Evolutionary conservation across 2,797 vertebrate species (phyloP), one percentile per base, ranked within the genome.

Genomic region (Saxicola maurus): DNA sequence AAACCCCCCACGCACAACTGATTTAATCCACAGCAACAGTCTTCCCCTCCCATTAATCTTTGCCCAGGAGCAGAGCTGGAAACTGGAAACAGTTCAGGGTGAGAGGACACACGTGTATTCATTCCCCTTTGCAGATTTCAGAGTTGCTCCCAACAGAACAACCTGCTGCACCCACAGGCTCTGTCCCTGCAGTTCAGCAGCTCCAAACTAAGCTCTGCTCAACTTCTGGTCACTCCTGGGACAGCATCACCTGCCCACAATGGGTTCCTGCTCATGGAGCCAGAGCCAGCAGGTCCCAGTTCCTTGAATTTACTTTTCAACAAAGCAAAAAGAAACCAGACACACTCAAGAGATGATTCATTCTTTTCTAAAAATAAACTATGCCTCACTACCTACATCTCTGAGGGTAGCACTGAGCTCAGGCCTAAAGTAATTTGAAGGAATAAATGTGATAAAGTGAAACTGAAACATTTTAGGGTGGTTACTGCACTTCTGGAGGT

Each of bases 181-280:
- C 30, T 17, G 45, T 6, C 16, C 12, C 8, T 8, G 60, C 2
- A 31, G 42, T 1, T 69, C 20, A 59, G 19, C 37, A 45, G 30
- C 3, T 42, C 37, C 24, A 24, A 27, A 30, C 6, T 2, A 2
- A 24, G 2, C 60, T 38, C 17, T 21, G 78, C 53, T 30, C 69
- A 27, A 12, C 9, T 5, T 11, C 27, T n/a, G 46, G 20, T 40
- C 43, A 6, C 56, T 61, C 24, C 67, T 53, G 62, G 62, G 37
- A 19, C 71, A 67, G 62, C 46, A 30, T 31, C 9, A 24, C 20
- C 55, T 11, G 17, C 16, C 55, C 55, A 55, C 11, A 1, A 49
- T 1, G 18, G 24, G 62, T 19, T 49, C 33, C 43, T n/a, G 37
- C 84, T 21, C 42, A 3, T 0, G 1, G 18, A 19, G 19, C 8